Base-by-base conservation (phyloP, 2,888 invertebrate species). In the Volucella bombylans region DNA sequence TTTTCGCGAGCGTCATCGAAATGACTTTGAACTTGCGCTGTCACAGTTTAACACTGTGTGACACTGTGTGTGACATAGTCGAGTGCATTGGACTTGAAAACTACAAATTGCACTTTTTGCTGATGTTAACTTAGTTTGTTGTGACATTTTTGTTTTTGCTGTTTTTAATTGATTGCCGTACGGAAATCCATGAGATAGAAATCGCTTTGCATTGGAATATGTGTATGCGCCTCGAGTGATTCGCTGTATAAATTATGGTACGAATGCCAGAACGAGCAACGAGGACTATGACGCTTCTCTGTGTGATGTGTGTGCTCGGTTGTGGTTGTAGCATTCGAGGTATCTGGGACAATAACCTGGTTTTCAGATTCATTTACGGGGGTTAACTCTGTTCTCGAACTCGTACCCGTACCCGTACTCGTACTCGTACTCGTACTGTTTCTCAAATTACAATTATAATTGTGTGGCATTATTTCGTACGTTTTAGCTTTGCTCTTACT, bases 21-120 rank as follows among this genome's bases (percentile, higher is more conserved):
- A 59, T 14, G 73, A 59, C 59, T 83, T 79, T 83, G 82, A 83
- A 83, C 82, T 83, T 83, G 79, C 54, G 64, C 52, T 55, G 14
- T 14, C 59, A 23, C 4, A 23, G 23, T 23, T 23, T 23, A 23
- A 23, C 23, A 23, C 23, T 23, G 23, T 3, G 14, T 18, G 11
- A 39, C 14, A 12, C 57, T n/a, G 59, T 64, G 18, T 62, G 47
- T 38, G 67, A 45, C 77, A 67, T 23, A 23, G 23, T 14, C 11
- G 65, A 77, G 76, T 77, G 50, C 77, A 77, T 57, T 64, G 80
- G 23, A 81, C 82, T 72, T 54, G 69, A 54, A 47, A 59, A 18
- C 57, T 38, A 64, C 45, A 67, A 72, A 82, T 73, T 73, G 82
- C 57, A 54, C 55, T 50, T 11, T 76, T 72, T 62, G 43, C 55